Conservation (phyloP, 2,113 vertebrate genomes). For the Daphoenositta chrysoptera region DNA sequence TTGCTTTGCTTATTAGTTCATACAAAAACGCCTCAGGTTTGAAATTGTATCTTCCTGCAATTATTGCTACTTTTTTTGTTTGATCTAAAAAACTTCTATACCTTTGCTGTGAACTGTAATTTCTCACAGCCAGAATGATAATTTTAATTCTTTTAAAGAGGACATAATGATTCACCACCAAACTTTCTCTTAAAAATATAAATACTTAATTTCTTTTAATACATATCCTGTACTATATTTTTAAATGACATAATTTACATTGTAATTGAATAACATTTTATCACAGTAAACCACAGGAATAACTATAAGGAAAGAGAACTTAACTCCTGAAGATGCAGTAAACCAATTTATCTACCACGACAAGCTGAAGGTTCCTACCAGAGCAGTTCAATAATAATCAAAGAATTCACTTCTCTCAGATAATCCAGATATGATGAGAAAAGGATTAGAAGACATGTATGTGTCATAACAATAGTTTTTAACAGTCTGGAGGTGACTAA, state of each 20-base stretch:
- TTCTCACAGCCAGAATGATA: neutral
- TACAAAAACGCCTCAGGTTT: neutral
- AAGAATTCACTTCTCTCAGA: neutral
- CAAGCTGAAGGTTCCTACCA: neutral
- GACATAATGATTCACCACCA: neutral
- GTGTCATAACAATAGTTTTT: neutral
- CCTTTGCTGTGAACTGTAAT: neutral
- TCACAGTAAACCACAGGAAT: neutral
- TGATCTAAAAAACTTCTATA: neutral
- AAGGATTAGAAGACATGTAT: neutral
- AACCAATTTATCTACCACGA: neutral
- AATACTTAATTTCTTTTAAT: neutral
- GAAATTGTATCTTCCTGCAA: neutral
- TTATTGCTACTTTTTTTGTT: neutral
- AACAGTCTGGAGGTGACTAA: neutral
- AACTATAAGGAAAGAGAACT: neutral
- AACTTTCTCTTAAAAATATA: neutral
- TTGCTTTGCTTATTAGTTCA: neutral
- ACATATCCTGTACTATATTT: neutral
- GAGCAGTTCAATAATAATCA: neutral
- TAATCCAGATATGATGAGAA: neutral
- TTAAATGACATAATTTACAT: neutral
- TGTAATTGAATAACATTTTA: neutral
- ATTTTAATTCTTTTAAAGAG: neutral
- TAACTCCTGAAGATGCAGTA: neutral